Base-by-base conservation (phyloP, 2,797 vertebrate species). In the Antennarius maculatus region DNA sequence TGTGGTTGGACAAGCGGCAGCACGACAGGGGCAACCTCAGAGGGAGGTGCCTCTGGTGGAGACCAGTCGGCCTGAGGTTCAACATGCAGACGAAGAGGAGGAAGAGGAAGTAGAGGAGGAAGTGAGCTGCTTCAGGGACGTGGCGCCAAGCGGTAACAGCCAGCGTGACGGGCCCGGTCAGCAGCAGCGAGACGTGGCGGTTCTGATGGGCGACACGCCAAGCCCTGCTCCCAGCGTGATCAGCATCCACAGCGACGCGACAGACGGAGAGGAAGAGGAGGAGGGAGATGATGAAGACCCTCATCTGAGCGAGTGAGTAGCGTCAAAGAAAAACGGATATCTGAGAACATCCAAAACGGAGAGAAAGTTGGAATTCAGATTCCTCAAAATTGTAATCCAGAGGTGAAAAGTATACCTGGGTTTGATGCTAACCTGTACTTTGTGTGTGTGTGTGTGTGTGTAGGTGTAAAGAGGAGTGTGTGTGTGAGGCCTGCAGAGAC, bases 401-500 rank as follows among this genome's bases (percentile, higher is more conserved):
- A 39, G 7, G 41, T 12, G 29, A 47, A 17, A 37, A 43, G n/a
- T 41, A 2, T n/a, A 29, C 46, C 1, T 14, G 3, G 3, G 34
- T 43, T 23, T 4, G 37, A 60, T 0, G 0, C 34, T 16, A 18
- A 69, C 46, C 4, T 51, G 10, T 16, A 0, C 34, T 56, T 28
- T 45, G 23, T 23, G 31, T 34, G 7, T 8, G 5, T 34, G 31
- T 34, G 31, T 62, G 2, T 57, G 13, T 79, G 23, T 1, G 1
- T 37, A 98, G 97, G 82, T 98, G 96, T 77, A 95, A 97, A 87
- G 95, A 94, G 34, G 95, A 93, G 89, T 92, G 96, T 39, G 95
- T 93, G 79, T 99, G 97, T 64, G 97, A 98, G 92, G 96, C 96
- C 11, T 99, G 97, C 87, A 95, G 96, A 84, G 95, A 93, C 88